phyloP scores from a whole-genome alignment of 2,888 invertebrate species.

The Cerceris rybyensis region DNA sequence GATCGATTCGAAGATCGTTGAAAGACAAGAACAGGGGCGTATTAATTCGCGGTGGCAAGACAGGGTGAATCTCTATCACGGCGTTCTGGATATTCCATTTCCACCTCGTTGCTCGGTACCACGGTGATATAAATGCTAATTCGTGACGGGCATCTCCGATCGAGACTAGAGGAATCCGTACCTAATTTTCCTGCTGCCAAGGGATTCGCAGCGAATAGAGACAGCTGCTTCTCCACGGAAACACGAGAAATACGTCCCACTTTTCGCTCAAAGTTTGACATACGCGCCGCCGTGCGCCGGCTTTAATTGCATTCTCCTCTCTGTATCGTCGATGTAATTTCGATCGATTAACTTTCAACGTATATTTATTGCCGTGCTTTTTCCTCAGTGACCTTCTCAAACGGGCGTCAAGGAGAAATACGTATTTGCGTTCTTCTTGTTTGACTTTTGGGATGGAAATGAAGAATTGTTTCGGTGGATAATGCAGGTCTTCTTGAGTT shows the following conservation, averaged over 20 bases:
- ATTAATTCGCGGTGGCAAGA: constrained; percentile 63
- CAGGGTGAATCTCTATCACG: constrained; percentile 54
- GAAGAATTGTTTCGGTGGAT: too few relatives aligned
- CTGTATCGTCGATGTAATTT: constrained; percentile 21
- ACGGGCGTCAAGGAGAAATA: background rate
- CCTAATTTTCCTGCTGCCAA: constrained; percentile 71
- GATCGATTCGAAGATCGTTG: constrained; percentile 25
- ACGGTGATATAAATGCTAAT: constrained; percentile 76
- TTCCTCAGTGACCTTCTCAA: background rate
- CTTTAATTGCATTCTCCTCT: constrained; percentile 54
- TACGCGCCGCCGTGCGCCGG: constrained; percentile 33
- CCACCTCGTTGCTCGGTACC: constrained; percentile 65
- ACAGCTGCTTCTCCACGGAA: constrained; percentile 57
- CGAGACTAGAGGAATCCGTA: constrained; percentile 66
- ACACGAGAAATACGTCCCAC: constrained; percentile 54
- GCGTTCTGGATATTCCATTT: constrained; percentile 72
- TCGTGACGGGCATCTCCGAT: constrained; percentile 71
- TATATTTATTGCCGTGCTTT: background rate
- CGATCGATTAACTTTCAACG: constrained; percentile 21
- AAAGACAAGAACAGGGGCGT: constrained; percentile 30
- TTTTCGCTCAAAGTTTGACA: constrained; percentile 57
- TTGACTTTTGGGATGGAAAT: too few relatives aligned
- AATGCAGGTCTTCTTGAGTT: too few relatives aligned
- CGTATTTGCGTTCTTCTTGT: background rate
- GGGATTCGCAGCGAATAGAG: constrained; percentile 56